Evolutionary conservation across 1,140 invertebrate genomes (phyloP).

Genomic region (Calycopis cecrops): DNA sequence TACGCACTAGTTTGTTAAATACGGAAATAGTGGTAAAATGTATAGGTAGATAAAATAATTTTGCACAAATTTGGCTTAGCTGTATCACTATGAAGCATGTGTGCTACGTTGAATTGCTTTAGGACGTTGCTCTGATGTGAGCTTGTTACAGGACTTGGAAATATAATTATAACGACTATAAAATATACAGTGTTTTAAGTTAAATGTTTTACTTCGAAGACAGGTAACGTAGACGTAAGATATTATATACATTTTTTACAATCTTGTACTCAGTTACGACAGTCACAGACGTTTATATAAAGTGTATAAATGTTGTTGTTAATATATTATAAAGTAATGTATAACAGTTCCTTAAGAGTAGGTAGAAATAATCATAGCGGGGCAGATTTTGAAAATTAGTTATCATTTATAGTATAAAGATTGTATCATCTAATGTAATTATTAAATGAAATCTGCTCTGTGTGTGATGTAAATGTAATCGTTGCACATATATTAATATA

Average conservation of each 20-base stretch:
- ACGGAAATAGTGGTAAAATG: constrained; percentile 3
- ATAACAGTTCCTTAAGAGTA: constrained; percentile 58
- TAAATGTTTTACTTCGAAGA: constrained; percentile 40
- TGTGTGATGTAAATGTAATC: constrained; percentile 36
- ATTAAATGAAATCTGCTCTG: constrained; percentile 33
- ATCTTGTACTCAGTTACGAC: constrained; percentile 1
- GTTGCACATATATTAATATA: constrained; percentile 52
- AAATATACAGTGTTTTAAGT: constrained; percentile 22
- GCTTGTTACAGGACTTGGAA: constrained; percentile 23
- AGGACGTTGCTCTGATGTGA: constrained; percentile 18
- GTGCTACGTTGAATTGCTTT: constrained; percentile 16
- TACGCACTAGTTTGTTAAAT: constrained; percentile 7
- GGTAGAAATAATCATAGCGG: constrained; percentile 29
- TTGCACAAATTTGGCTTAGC: constrained; percentile 27
- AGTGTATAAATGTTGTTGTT: constrained; percentile 55
- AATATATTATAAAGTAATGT: constrained; percentile 44
- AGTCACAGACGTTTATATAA: constrained; percentile 29
- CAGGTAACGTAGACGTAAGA: constrained; percentile 49
- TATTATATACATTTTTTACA: constrained; percentile 27
- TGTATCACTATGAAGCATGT: constrained; percentile 14
- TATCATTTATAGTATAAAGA: not conserved
- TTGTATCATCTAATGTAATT: not conserved
- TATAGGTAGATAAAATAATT: constrained; percentile 23
- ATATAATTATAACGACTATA: constrained; percentile 14
- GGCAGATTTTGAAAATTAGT: constrained; percentile 28